Evolutionary conservation across 2,888 invertebrate species (phyloP), one percentile per base, ranked within the genome.

Genomic region (Drosophila infuscata): DNA sequence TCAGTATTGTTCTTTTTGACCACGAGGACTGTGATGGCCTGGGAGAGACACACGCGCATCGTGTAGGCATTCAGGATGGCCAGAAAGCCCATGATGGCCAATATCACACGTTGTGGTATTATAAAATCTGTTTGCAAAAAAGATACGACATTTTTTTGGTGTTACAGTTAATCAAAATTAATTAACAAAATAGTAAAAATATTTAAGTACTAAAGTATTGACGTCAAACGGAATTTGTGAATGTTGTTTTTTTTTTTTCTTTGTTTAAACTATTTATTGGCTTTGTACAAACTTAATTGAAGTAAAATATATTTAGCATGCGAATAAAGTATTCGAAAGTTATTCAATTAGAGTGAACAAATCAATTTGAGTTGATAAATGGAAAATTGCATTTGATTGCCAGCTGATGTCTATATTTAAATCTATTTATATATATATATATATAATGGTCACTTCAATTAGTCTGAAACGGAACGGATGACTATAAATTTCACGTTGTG

Each of bases 11-110:
- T 91, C 69, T 75, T 91, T 76, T 90, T 91, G 2, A 88, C 84
- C 3, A 95, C 95, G 95, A 96, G 95, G 85, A 96, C 95, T 3
- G 96, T 96, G 75, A 96, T 96, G 53, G 96, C 95, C 74, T 96
- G 94, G 73, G 95, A 96, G 2, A 96, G 94, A 75, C 95, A 95
- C 3, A 96, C 95, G 15, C 96, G 94, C 96, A 96, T 96, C 43
- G 96, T 96, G 90, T 96, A 96, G 20, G 96, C 96, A 90, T 96
- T 96, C 70, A 95, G 94, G 38, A 96, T 94, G 20, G 96, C 96
- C 81, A 96, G 88, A 79, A 96, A 94, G 9, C 96, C 95, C 96
- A 96, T 96, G 53, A 96, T 94, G 58, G 95, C 94, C 88, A 96
- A 92, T 69, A 96, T 94, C 92, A 96, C 96, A 69, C 96, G 94